Conservation (phyloP, 2,113 vertebrate species). For the Thalassarche chlororhynchos region DNA sequence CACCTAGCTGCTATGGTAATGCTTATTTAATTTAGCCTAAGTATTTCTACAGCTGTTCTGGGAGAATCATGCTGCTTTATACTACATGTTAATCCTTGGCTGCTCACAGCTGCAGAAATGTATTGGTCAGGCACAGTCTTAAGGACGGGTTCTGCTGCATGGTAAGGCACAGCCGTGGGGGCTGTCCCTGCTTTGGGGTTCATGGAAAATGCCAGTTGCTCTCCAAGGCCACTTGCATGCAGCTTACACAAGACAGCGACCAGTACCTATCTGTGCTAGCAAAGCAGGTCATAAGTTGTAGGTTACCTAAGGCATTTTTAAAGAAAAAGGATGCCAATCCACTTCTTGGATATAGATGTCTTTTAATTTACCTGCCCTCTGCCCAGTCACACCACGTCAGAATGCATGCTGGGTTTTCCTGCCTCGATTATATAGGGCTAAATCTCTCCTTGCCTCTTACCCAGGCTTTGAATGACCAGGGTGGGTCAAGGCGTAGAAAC, state of each 20-base stretch:
- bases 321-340: background rate
- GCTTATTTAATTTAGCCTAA: constrained; percentile 43
- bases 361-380: background rate
- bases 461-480: background rate
- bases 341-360: background rate
- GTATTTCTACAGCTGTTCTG: constrained; percentile 48
- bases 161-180: rapidly evolving
- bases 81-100: background rate
- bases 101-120: constrained; percentile 16
- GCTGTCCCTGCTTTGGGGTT: background rate
- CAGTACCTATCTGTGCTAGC: background rate
- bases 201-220: background rate
- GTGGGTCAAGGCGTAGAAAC: background rate
- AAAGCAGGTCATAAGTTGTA: background rate
- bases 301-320: background rate
- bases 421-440: rapidly evolving
- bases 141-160: background rate
- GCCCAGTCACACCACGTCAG: background rate
- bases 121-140: background rate
- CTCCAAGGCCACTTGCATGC: background rate
- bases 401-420: background rate
- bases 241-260: rapidly evolving
- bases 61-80: background rate
- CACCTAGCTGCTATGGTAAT: constrained; percentile 53
- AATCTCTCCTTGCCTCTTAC: background rate